A percentile compares a stretch with the other conserved stretches of the same genome.
Conservation (phyloP, 2,797 vertebrate species). For the Rhabdomys pumilio region DNA sequence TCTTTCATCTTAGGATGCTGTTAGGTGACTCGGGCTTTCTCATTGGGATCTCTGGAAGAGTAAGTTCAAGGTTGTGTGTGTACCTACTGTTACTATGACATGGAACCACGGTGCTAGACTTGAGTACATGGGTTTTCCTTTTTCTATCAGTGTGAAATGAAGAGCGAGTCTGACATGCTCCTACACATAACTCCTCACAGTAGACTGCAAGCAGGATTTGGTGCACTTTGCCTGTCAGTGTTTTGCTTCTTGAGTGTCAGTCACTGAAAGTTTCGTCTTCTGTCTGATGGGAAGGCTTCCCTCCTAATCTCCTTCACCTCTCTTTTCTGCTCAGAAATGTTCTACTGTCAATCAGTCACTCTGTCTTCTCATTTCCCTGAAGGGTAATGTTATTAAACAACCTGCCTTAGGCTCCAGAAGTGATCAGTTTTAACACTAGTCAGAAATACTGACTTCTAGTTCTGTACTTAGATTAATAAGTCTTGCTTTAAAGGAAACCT, state of each 20-base stretch:
- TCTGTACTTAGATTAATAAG: not conserved
- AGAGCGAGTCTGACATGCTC: slow-evolving; percentile 17
- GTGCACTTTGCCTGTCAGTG: slow-evolving; percentile 58
- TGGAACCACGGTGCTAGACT: not conserved
- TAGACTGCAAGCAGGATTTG: not conserved
- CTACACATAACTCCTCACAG: not conserved
- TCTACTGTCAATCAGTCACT: slow-evolving; percentile 74
- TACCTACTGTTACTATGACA: not conserved
- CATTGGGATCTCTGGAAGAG: not conserved
- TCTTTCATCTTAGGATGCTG: not conserved
- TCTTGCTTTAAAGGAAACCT: not conserved
- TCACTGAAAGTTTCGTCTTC: slow-evolving; percentile 72
- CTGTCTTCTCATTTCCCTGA: slow-evolving; percentile 43
- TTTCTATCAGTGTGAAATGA: slow-evolving; percentile 33
- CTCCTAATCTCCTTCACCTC: slow-evolving; percentile 74
- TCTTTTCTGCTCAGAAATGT: slow-evolving; percentile 67
- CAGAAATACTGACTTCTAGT: slow-evolving; percentile 48
- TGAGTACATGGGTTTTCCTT: slow-evolving; percentile 25
- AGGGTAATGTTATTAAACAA: slow-evolving; percentile 72
- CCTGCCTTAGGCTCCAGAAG: slow-evolving; percentile 68
- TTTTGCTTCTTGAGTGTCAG: slow-evolving; percentile 71
- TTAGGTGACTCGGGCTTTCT: not conserved
- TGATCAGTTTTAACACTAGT: slow-evolving; percentile 26
- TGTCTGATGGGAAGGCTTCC: slow-evolving; percentile 74
- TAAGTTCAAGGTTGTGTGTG: not conserved